Base-by-base conservation (phyloP, 1,140 invertebrate genomes). In the Caligus rogercresseyi region DNA sequence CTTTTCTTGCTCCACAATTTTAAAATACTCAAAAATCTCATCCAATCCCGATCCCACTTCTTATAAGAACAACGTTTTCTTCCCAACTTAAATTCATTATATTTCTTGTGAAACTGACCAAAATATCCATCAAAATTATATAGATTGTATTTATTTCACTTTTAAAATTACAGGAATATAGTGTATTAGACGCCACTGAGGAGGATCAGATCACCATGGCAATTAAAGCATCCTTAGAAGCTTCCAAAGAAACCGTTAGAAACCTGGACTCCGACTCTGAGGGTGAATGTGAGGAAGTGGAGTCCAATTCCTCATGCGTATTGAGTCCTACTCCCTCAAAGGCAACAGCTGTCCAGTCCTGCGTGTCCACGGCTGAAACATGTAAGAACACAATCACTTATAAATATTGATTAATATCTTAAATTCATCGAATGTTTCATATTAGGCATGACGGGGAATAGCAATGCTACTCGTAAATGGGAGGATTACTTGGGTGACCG, bases 201-300 rank as follows among this genome's bases (percentile, higher is more conserved):
- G 75, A 76, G 25, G 70, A 69, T 64, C 76, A 77, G 64, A 54
- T 78, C 58, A 70, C 74, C 66, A 74, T 74, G 55, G 76, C 76
- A 14, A 75, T 78, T 60, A 66, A 72, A 65, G 74, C 75, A 4
- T 78, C 76, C 0, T 60, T 77, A 13, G 65, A 15, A 63, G 62
- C 23, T 52, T 21, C n/a, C 43, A 61, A 16, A 56, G 24, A 56
- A 20, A 56, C 15, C 18, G 54, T 20, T 3, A 20, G 21, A 52
- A 31, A 65, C 64, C 59, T 61, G 54, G n/a, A 24, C 25, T 18
- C 54, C 52, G 4, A 43, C 18, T 20, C 25, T 63, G 58, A 15
- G 64, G 25, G 26, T 13, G 63, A 65, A 24, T 55, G 63, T 21
- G 63, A 67, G 20, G 67, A 68, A 4, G 69, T 70, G 3, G 68